Evolutionary conservation across 2,113 vertebrate species (phyloP), one percentile per base, ranked within the genome.

Genomic region (Rynchops niger): DNA sequence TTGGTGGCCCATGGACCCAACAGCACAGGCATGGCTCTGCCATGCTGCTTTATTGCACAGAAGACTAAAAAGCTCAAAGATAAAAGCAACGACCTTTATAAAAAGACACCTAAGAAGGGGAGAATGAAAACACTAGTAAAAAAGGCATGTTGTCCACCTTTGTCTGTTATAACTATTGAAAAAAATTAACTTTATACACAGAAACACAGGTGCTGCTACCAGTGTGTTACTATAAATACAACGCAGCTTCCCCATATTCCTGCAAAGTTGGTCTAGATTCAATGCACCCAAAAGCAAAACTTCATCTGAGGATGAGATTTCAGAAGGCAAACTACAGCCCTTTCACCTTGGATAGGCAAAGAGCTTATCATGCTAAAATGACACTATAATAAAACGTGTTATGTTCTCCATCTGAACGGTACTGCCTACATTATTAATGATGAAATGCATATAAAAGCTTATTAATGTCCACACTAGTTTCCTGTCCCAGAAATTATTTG

Each of bases 361-460:
- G 21, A 91, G 27, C 49, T 34, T 55, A 49, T 40, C 79, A 56
- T 8, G 45, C 40, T 90, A 42, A 77, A 86, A 72, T 56, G 43
- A 52, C 5, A 4, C 76, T 65, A 5, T 36, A 61, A 77, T 53
- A 65, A 80, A 88, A 62, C 10, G 32, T 29, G 42, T 88, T 88
- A 69, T 77, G 55, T 40, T 49, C 70, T 88, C 85, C 38, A 63
- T 58, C 82, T 23, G 71, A 58, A 82, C 8, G 20, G 52, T 23
- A 29, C 36, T 53, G 62, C 21, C 78, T 87, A 40, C 78, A 88
- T 94, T 91, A 93, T 92, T 95, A 65, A 95, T 72, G 45, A 78
- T 0, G 0, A 80, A 96, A 66, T 29, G 61, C 58, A 88, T 53
- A 45, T 29, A 85, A 96, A 94, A 80, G 92, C 74, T 70, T 67